Evolutionary conservation across 2,888 invertebrate species (phyloP), one percentile per base, ranked within the genome.

Genomic region (Protodeltote pygarga): DNA sequence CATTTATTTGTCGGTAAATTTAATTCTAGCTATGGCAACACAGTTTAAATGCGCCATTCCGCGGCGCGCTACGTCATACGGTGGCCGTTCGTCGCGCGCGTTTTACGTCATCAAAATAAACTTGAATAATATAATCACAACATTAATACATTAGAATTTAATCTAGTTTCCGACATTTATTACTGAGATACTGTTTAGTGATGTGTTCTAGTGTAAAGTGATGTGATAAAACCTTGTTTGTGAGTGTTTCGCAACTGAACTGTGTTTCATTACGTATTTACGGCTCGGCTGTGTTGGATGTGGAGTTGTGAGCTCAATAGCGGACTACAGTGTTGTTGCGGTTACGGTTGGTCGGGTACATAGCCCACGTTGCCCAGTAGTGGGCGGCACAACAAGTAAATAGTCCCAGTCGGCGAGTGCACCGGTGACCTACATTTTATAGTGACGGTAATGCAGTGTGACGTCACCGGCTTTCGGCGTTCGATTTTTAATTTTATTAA

Each of bases 11-110:
- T n/a, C 23, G 55, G 48, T 50, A 48, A 40, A 31, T 31, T 38
- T 0, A 17, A 23, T 33, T 32, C 2, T 1, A n/a, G 10, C 11
- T 9, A 38, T 77, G 75, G 83, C 80, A 86, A 73, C 83, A 71
- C 75, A 38, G 27, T 5, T 44, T 17, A 73, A 79, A 81, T 87
- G 84, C 87, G 87, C 86, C 87, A 87, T 83, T 85, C 78, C 77
- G 79, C 81, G 77, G 59, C 67, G 64, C 55, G 49, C 65, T 68
- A 75, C 77, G 77, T 76, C 70, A 70, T 62, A 66, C 61, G 69
- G 20, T 39, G 59, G 51, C 9, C 51, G 70, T 31, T 59, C 34
- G 60, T 15, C 72, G 67, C 61, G 57, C 62, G 42, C 41, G 50
- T 39, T 57, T 64, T 65, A 73, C 73, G 75, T 76, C 76, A 81